A percentile compares a stretch with the other conserved stretches of the same genome.
Conservation (phyloP, 2,797 vertebrate species). For the Philypnodon macrostomus region DNA sequence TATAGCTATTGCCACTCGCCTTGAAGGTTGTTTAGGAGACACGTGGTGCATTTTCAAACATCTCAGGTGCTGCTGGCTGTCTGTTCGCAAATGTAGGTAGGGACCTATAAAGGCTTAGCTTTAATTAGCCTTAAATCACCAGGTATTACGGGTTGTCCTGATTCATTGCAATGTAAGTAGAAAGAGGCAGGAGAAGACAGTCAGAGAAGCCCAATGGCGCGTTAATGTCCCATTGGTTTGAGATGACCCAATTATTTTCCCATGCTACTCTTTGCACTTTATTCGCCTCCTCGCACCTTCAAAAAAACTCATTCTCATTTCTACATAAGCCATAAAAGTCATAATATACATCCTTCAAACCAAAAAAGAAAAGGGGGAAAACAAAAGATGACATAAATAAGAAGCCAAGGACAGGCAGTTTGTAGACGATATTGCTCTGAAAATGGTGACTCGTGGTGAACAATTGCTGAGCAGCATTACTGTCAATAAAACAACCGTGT, state of each 20-base stretch:
- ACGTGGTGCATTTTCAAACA: slow-evolving; percentile 49
- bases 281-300: slow-evolving; percentile 58
- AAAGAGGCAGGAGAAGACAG: slow-evolving; percentile 45
- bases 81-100: slow-evolving; percentile 37
- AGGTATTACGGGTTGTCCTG: slow-evolving; percentile 60
- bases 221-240: slow-evolving; percentile 74
- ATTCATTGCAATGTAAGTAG: slow-evolving; percentile 64
- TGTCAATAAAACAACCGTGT: slow-evolving; percentile 36
- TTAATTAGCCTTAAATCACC: slow-evolving; percentile 67
- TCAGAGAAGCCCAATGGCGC: slow-evolving; percentile 62
- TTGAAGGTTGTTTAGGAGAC: slow-evolving; percentile 54
- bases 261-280: slow-evolving; percentile 56
- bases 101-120: slow-evolving; percentile 46
- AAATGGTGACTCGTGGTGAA: slow-evolving; percentile 23
- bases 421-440: slow-evolving; percentile 34
- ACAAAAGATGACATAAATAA: slow-evolving; percentile 32
- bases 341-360: slow-evolving; percentile 36
- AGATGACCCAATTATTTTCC: slow-evolving; percentile 76
- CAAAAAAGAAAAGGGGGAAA: slow-evolving; percentile 31
- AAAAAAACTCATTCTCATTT: slow-evolving; percentile 58
- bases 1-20: slow-evolving; percentile 30
- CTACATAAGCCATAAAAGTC: slow-evolving; percentile 37
- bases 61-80: slow-evolving; percentile 37
- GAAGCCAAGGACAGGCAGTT: slow-evolving; percentile 39
- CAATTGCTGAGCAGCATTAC: slow-evolving; percentile 25